A percentile compares a stretch with the other conserved stretches of the same genome.
Conservation (phyloP, 2,888 invertebrate genomes). For the Meganola albula region DNA sequence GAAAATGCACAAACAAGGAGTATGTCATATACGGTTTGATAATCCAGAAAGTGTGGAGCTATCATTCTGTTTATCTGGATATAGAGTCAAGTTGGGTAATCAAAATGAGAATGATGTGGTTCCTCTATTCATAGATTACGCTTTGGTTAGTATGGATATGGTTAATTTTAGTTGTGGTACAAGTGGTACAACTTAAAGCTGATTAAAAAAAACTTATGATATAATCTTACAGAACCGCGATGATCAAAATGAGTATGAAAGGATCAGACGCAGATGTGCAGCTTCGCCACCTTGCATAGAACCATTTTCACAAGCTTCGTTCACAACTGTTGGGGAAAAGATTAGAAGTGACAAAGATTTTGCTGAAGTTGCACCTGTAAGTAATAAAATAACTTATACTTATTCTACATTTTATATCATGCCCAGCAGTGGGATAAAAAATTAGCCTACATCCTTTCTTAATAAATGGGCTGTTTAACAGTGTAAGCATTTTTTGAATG, state of each 20-base stretch:
- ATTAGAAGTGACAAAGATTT: conserved; percentile 92
- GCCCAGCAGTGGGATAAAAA: no score
- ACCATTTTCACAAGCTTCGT: conserved; percentile 84
- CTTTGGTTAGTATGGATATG: conserved; percentile 75
- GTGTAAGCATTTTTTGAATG: no score
- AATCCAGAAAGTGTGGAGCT: conserved; percentile 88
- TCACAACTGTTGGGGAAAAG: conserved; percentile 87
- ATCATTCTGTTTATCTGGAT: conserved; percentile 89
- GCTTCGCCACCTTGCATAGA: conserved; percentile 91
- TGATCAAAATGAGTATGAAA: conserved; percentile 94
- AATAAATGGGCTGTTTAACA: no score
- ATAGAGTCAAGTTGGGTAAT: conserved; percentile 84
- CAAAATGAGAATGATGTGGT: conserved; percentile 83
- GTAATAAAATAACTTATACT: no score
- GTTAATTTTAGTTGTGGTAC: no score
- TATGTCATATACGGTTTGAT: conserved; percentile 93
- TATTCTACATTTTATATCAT: no score
- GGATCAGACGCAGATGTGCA: conserved; percentile 83
- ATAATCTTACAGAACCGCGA: conserved; percentile 83
- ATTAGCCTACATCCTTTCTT: no score
- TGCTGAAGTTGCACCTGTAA: conserved; percentile 86
- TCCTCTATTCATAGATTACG: conserved; percentile 94
- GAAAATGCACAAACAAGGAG: conserved; percentile 92
- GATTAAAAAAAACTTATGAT: background rate
- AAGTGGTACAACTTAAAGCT: no score